A percentile compares a stretch with the other conserved stretches of the same genome.
Conservation (phyloP, 2,113 vertebrate species). For the Neodon shergylaensis region DNA sequence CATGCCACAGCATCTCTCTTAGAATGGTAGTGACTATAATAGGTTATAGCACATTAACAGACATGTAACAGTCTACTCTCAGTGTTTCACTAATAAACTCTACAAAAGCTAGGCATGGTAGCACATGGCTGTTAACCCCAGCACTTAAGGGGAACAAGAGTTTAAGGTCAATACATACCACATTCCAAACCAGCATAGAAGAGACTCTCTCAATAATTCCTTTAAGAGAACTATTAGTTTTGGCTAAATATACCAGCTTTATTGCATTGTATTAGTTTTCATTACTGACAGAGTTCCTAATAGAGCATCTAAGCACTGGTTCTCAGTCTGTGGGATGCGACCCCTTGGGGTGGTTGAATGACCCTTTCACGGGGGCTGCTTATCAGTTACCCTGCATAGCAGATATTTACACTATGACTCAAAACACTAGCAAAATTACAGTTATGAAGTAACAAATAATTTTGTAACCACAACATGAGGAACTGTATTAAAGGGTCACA, state of each 20-base stretch:
- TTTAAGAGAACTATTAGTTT: background rate
- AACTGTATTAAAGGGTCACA: background rate
- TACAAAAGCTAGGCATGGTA: background rate
- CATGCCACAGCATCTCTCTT: constrained; percentile 8
- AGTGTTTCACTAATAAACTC: background rate
- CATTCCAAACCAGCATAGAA: background rate
- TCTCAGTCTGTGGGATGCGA: background rate
- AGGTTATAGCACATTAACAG: background rate
- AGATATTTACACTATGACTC: background rate
- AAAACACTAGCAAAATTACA: background rate
- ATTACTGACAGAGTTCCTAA: background rate
- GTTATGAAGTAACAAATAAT: background rate
- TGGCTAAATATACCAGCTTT: background rate
- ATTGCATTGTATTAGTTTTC: background rate
- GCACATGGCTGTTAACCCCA: background rate
- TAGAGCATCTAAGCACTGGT: background rate
- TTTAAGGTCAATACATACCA: background rate
- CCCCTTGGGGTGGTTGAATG: background rate
- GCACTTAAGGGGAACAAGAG: background rate
- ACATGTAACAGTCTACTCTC: background rate
- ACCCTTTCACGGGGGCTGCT: background rate
- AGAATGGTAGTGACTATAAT: background rate
- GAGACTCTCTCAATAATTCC: background rate
- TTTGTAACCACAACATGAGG: background rate
- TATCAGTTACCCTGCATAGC: background rate